Conservation (phyloP, 2,888 invertebrate genomes). For the Temnothorax unifasciatus region DNA sequence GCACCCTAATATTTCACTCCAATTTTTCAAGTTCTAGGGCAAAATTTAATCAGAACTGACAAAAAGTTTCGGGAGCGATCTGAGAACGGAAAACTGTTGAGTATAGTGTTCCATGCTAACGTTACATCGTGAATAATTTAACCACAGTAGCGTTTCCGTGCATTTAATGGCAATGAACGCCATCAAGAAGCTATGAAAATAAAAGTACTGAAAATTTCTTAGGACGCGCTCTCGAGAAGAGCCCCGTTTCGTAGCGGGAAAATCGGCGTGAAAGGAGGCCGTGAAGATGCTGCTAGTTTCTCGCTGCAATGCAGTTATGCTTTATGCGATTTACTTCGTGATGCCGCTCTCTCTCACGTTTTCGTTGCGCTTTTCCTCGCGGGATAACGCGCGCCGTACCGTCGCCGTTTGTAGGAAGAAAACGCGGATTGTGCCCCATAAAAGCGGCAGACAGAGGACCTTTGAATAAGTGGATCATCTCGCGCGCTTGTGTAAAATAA, state of each 20-base stretch:
- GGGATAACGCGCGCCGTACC: conserved; percentile 28
- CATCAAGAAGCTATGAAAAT: conserved; percentile 31
- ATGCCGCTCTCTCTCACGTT: conserved; percentile 22
- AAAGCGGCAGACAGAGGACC: conserved; percentile 36
- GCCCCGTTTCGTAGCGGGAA: background rate
- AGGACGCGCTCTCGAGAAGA: background rate
- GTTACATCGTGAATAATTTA: background rate
- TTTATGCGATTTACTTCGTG: conserved; percentile 53
- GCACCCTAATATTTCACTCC: background rate
- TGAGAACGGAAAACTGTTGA: background rate
- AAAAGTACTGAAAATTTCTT: conserved; percentile 5
- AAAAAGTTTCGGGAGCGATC: background rate
- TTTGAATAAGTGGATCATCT: conserved; percentile 45
- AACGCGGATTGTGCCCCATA: conserved; percentile 39
- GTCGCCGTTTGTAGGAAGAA: conserved; percentile 23
- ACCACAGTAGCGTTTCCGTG: background rate
- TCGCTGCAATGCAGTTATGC: conserved; percentile 35
- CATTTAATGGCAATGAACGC: conserved; percentile 30
- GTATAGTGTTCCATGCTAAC: background rate
- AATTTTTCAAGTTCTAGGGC: background rate
- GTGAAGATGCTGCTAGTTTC: conserved; percentile 31
- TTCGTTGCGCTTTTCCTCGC: conserved; percentile 37
- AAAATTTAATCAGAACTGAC: background rate
- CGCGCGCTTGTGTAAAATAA: conserved; percentile 35
- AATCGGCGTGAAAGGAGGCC: conserved; percentile 9